These are phyloP conservation scores for Mesoligia furuncula DNA, from an alignment of 2,888 invertebrate species.

Conservation along the genomic window DNA sequence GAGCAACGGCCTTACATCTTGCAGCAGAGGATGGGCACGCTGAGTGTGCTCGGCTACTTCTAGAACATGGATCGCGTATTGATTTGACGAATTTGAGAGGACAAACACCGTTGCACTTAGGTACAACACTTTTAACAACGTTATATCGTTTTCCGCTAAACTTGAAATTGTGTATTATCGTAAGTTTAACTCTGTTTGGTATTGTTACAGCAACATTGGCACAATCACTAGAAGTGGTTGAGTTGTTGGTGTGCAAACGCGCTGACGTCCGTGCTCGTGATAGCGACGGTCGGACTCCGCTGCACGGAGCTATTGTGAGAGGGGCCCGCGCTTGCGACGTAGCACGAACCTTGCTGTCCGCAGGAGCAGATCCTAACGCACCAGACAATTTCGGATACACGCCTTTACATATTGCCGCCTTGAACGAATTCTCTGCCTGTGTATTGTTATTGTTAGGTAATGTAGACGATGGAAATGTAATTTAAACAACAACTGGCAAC, in stretches of 20 bases:
- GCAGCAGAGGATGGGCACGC: slow-evolving; percentile 96
- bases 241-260: slow-evolving; percentile 92
- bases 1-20: slow-evolving; percentile 95
- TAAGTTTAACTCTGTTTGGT: slow-evolving; percentile 9
- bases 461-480: slow-evolving; percentile 24
- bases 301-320: slow-evolving; percentile 95
- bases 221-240: slow-evolving; percentile 94
- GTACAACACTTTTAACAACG: slow-evolving; percentile 68
- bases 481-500: slow-evolving; percentile 24
- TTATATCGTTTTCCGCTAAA: background rate
- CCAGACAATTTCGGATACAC: slow-evolving; percentile 96
- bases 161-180: no score
- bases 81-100: slow-evolving; percentile 93
- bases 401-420: slow-evolving; percentile 95
- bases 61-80: slow-evolving; percentile 94
- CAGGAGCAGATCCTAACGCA: slow-evolving; percentile 93
- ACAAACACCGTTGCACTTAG: slow-evolving; percentile 95
- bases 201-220: slow-evolving; percentile 92
- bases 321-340: slow-evolving; percentile 93
- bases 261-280: slow-evolving; percentile 93
- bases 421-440: slow-evolving; percentile 95
- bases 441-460: slow-evolving; percentile 92
- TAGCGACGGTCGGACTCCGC: slow-evolving; percentile 93
- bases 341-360: slow-evolving; percentile 91
- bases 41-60: slow-evolving; percentile 93